phyloP scores from a whole-genome alignment of 2,113 vertebrate species.

The Poeciliopsis prolifica region DNA sequence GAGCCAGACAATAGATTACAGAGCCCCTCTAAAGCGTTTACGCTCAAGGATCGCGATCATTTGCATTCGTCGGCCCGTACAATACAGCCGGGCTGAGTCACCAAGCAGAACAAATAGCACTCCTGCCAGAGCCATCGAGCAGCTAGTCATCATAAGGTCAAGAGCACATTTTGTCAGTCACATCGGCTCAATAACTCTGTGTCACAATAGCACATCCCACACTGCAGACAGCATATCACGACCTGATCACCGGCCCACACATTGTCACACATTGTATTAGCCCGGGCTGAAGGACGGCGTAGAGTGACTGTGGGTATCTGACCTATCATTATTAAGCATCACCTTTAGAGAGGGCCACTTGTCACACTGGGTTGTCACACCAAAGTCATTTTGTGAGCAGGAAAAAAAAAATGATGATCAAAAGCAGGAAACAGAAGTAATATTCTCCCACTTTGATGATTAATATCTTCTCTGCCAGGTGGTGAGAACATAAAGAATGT shows the following conservation, averaged over 20 bases:
- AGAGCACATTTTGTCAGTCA: conserved; percentile 50
- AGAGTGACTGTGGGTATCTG: conserved; percentile 10
- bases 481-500: too few relatives aligned
- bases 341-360: conserved; percentile 1
- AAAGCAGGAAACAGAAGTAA: conserved; percentile 30
- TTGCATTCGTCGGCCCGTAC: background rate
- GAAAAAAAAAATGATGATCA: conserved; percentile 16
- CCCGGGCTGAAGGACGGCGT: background rate
- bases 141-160: conserved; percentile 22
- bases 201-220: conserved; percentile 57
- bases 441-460: conserved; percentile 37
- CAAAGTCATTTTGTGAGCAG: background rate
- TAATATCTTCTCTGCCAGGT: conserved; percentile 24
- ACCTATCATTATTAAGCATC: background rate
- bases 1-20: background rate
- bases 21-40: background rate
- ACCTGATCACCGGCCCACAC: conserved; percentile 32
- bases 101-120: conserved; percentile 22
- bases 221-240: conserved; percentile 29
- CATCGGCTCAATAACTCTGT: conserved; percentile 14
- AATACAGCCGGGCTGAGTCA: background rate
- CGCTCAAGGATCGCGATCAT: background rate
- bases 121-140: conserved; percentile 15
- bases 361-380: conserved; percentile 7
- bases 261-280: conserved; percentile 1